Percentiles rank a stretch among this genome's conserved stretches.
Conservation (phyloP, 2,797 vertebrate species). For the Pelochelys cantorii region DNA sequence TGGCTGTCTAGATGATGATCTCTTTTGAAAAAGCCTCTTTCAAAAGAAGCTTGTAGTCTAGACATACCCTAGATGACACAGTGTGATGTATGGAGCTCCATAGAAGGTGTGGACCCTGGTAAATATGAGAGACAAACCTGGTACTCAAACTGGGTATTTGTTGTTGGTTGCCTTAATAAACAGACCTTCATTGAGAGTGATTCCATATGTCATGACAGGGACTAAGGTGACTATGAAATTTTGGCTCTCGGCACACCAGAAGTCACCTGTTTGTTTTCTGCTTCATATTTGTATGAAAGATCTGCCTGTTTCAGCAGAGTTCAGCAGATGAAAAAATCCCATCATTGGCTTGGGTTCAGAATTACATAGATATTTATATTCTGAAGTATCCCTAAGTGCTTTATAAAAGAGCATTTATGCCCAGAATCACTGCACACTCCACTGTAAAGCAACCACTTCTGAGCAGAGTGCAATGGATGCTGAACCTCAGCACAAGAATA, state of each 20-base stretch:
- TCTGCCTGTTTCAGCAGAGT: not conserved
- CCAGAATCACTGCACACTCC: not conserved
- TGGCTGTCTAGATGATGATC: no score
- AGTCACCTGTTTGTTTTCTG: not conserved
- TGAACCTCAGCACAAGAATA: not conserved
- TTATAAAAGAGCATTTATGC: not conserved
- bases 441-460: not conserved
- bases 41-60: no score
- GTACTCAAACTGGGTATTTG: not conserved
- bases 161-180: not conserved
- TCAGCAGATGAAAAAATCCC: not conserved
- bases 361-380: not conserved
- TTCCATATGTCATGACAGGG: not conserved
- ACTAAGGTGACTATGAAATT: not conserved
- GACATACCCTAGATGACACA: not conserved
- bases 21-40: no score
- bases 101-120: not conserved
- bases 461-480: not conserved
- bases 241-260: not conserved
- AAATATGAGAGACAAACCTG: not conserved
- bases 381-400: not conserved
- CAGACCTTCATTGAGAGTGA: not conserved
- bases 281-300: not conserved
- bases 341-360: not conserved
- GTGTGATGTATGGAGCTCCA: not conserved